phyloP scores from a whole-genome alignment of 2,797 vertebrate species.

The Hipposideros larvatus region DNA sequence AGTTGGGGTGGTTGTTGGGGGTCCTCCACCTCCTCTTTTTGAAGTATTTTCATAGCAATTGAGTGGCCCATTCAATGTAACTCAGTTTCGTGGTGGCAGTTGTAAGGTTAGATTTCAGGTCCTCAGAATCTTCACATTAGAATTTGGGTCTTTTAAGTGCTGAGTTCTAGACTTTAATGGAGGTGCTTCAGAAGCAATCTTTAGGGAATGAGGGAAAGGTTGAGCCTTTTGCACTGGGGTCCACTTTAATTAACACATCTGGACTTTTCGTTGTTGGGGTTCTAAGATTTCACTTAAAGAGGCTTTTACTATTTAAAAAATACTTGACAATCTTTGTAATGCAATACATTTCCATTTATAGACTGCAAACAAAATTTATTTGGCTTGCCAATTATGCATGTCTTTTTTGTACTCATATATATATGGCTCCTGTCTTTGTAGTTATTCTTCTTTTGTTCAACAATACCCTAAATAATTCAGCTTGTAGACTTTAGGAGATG shows the following conservation, averaged over 20 bases:
- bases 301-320: constrained; percentile 7
- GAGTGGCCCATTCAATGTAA: background rate
- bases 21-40: background rate
- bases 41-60: background rate
- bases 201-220: background rate
- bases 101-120: background rate
- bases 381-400: background rate
- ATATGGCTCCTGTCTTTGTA: background rate
- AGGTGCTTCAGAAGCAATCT: background rate
- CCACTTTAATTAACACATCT: background rate
- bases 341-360: background rate
- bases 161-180: background rate
- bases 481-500: background rate
- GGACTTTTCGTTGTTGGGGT: background rate
- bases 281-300: constrained; percentile 44
- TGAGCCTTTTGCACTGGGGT: background rate
- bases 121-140: background rate
- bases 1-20: background rate
- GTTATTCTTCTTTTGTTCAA: constrained; percentile 36
- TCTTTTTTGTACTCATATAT: background rate
- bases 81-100: background rate
- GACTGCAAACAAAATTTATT: background rate
- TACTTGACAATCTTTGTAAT: background rate
- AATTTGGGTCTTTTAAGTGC: background rate
- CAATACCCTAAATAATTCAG: background rate